A percentile compares a stretch with the other conserved stretches of the same genome.
Conservation (phyloP, 2,888 invertebrate genomes). For the Archaeoteleia sp. region DNA sequence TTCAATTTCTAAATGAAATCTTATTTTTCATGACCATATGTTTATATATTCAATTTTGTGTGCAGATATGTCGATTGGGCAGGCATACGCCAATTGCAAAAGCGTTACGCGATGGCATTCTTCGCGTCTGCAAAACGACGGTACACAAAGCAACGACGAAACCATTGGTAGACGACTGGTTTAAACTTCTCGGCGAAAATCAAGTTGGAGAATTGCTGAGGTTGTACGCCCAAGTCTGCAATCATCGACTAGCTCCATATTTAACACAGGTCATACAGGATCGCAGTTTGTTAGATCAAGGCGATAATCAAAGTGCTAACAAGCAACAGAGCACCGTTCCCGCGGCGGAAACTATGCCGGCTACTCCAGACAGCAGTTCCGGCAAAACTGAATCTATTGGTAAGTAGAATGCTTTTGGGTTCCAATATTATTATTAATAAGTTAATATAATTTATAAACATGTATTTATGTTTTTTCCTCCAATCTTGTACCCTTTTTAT, state of each 20-base stretch:
- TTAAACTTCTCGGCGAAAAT: constrained; percentile 87
- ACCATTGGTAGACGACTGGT: constrained; percentile 91
- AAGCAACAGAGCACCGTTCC: constrained; percentile 77
- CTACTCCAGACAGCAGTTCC: constrained; percentile 71
- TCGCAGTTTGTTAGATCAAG: constrained; percentile 82
- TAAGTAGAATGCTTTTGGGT: too few species aligned
- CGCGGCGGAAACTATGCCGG: constrained; percentile 73
- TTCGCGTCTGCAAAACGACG: constrained; percentile 85
- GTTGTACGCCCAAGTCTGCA: constrained; percentile 89
- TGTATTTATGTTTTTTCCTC: constrained; percentile 3
- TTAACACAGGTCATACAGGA: constrained; percentile 85
- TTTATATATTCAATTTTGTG: neutral
- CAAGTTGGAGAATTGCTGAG: constrained; percentile 88
- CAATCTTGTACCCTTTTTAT: too few species aligned
- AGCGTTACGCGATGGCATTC: constrained; percentile 89
- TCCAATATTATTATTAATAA: too few species aligned
- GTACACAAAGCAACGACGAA: constrained; percentile 77
- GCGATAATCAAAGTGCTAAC: constrained; percentile 70
- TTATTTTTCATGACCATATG: too few species aligned
- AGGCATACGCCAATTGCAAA: constrained; percentile 93
- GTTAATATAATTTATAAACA: constrained; percentile 1
- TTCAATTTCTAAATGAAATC: too few species aligned
- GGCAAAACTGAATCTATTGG: constrained; percentile 69
- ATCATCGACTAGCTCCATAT: constrained; percentile 85
- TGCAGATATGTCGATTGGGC: constrained; percentile 89